These are phyloP conservation scores for Indicator maculatus DNA, from an alignment of 2,113 vertebrate genomes.

Conservation along the genomic window DNA sequence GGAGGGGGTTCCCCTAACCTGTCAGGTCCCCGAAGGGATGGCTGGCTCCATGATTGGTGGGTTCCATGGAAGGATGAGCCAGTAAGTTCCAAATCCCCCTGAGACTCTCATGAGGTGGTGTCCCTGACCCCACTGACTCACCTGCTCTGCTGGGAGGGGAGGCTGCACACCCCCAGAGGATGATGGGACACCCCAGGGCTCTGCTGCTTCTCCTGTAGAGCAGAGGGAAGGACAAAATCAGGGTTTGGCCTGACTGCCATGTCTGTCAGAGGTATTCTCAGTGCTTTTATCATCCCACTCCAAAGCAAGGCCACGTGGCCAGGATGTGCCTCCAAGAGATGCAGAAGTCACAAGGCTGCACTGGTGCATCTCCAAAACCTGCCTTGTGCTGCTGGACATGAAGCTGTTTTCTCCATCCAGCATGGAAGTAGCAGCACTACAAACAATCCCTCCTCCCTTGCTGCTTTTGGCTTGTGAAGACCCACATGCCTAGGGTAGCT, in stretches of 20 bases:
- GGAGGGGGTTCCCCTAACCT: neutral
- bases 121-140: conserved; percentile 13
- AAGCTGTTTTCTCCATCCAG: neutral
- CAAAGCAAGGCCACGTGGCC: neutral
- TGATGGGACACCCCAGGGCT: neutral
- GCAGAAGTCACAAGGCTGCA: neutral
- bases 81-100: neutral
- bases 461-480: neutral
- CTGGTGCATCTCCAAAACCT: neutral
- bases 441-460: fast-evolving
- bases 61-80: neutral
- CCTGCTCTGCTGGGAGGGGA: conserved; percentile 21
- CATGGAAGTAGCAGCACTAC: neutral
- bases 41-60: fast-evolving
- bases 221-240: neutral
- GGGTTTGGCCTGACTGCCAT: neutral
- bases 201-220: conserved; percentile 21
- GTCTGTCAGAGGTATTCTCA: neutral
- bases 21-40: fast-evolving
- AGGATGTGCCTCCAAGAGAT: neutral
- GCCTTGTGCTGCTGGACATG: fast-evolving
- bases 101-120: fast-evolving
- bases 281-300: neutral
- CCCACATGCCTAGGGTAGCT: no score
- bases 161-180: neutral